A percentile compares a stretch with the other conserved stretches of the same genome.
Evolutionary conservation across 2,888 invertebrate genomes (phyloP).

Genomic region (Oscheius sp.): DNA sequence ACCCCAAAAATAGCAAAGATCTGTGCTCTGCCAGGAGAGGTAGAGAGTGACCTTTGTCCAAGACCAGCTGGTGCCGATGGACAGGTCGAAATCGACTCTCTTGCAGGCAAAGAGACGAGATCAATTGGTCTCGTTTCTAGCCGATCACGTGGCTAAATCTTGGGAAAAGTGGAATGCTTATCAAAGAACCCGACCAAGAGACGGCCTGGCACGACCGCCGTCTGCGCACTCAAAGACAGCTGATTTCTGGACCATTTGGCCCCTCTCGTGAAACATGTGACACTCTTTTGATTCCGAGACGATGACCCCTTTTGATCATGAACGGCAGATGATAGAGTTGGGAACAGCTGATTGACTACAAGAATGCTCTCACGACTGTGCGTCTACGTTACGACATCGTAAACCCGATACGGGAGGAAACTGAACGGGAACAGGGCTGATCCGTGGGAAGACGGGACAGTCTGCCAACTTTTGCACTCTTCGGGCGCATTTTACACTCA

Average conservation of each 20-base stretch:
- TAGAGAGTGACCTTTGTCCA: conserved; percentile 9
- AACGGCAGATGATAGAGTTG: too few species aligned
- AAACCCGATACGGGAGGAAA: conserved; percentile 18
- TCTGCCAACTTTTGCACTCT: neutral
- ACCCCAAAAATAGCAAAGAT: too few species aligned
- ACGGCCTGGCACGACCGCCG: neutral
- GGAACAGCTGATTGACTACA: too few species aligned
- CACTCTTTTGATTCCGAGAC: too few species aligned
- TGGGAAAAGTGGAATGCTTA: conserved; percentile 8
- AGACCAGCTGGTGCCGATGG: conserved; percentile 14
- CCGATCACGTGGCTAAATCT: conserved; percentile 3
- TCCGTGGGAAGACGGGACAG: neutral
- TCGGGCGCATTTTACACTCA: conserved; percentile 10
- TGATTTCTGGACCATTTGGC: too few species aligned
- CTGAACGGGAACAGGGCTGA: neutral
- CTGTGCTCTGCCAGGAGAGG: neutral
- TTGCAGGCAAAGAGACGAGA: neutral
- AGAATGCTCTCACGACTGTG: conserved; percentile 19
- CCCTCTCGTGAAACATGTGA: too few species aligned
- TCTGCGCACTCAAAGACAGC: neutral
- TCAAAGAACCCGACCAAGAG: neutral
- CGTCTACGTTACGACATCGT: conserved; percentile 27
- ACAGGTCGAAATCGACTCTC: neutral
- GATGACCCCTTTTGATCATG: too few species aligned
- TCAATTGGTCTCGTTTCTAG: conserved; percentile 10